Evolutionary conservation across 2,113 vertebrate species (phyloP).

Genomic region (Platysternon megacephalum): DNA sequence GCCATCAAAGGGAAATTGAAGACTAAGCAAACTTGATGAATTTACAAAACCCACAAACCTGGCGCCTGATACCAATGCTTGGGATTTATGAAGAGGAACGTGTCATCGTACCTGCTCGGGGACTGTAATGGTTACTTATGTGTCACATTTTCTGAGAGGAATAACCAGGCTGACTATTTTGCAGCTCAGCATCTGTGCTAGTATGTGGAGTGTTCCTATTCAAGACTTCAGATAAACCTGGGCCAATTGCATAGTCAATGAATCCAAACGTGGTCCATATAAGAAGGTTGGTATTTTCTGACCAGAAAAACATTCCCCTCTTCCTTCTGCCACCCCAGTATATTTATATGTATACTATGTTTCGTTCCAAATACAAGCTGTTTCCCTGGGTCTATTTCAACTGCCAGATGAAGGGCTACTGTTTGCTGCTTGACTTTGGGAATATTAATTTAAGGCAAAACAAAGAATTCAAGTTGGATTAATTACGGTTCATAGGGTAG

Average conservation of each 20-base stretch:
- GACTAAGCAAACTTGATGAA: neutral
- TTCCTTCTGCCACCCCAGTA: neutral
- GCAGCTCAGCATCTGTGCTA: neutral
- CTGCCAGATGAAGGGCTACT: accelerated
- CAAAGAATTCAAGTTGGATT: neutral
- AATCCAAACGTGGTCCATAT: neutral
- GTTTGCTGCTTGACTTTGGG: neutral
- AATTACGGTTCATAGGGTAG: neutral
- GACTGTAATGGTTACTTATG: accelerated
- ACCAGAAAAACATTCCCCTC: neutral
- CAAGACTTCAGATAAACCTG: neutral
- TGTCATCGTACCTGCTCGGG: neutral
- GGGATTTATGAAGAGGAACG: neutral
- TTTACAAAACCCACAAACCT: neutral
- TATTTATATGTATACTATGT: neutral
- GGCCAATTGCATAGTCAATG: neutral
- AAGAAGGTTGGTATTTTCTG: neutral
- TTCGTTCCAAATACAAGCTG: neutral
- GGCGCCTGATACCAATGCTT: neutral
- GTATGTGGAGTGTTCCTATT: neutral
- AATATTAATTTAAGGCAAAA: neutral
- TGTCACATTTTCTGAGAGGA: neutral
- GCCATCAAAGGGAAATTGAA: neutral
- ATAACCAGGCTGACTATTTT: neutral
- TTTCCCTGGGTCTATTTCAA: neutral